Percentiles rank a stretch among this genome's conserved stretches.
These are phyloP conservation scores for Thumatha senex DNA, from an alignment of 2,888 invertebrate species.

Conservation along the genomic window DNA sequence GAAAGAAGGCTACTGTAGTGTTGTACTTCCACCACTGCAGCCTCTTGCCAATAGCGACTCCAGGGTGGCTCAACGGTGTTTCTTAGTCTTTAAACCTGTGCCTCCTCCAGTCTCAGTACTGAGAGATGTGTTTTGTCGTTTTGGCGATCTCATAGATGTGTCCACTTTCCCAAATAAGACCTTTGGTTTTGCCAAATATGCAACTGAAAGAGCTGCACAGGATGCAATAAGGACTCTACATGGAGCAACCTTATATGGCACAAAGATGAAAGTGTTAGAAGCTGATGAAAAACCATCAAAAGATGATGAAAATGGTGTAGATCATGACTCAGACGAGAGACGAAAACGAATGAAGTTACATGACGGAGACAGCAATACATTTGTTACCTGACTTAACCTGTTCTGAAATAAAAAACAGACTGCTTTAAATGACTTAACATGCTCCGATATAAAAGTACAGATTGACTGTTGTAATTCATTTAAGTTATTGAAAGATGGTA, in stretches of 20 bases:
- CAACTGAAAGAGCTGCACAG: slow-evolving; percentile 89
- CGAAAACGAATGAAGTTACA: slow-evolving; percentile 58
- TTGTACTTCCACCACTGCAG: slow-evolving; percentile 88
- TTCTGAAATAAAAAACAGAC: neutral
- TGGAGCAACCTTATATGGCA: slow-evolving; percentile 92
- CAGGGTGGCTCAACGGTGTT: slow-evolving; percentile 86
- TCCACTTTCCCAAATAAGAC: slow-evolving; percentile 94
- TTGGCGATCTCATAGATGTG: slow-evolving; percentile 95
- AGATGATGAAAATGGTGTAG: slow-evolving; percentile 41
- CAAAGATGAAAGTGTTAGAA: slow-evolving; percentile 92
- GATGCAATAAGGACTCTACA: slow-evolving; percentile 89
- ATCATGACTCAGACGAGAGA: slow-evolving; percentile 50
- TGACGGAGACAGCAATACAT: slow-evolving; percentile 28
- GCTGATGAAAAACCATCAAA: slow-evolving; percentile 88
- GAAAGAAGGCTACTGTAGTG: slow-evolving; percentile 80
- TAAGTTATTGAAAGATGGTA: slow-evolving; percentile 15
- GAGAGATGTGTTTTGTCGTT: slow-evolving; percentile 94
- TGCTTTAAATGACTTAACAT: neutral
- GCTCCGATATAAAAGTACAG: slow-evolving; percentile 24
- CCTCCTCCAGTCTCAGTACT: slow-evolving; percentile 90
- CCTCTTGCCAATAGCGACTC: slow-evolving; percentile 85
- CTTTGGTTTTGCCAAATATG: slow-evolving; percentile 96
- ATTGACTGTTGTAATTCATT: slow-evolving; percentile 33
- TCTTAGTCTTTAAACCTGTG: slow-evolving; percentile 85
- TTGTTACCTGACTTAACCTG: slow-evolving; percentile 9